phyloP scores from a whole-genome alignment of 2,113 vertebrate species.

The Ivindomyrus marchei region DNA sequence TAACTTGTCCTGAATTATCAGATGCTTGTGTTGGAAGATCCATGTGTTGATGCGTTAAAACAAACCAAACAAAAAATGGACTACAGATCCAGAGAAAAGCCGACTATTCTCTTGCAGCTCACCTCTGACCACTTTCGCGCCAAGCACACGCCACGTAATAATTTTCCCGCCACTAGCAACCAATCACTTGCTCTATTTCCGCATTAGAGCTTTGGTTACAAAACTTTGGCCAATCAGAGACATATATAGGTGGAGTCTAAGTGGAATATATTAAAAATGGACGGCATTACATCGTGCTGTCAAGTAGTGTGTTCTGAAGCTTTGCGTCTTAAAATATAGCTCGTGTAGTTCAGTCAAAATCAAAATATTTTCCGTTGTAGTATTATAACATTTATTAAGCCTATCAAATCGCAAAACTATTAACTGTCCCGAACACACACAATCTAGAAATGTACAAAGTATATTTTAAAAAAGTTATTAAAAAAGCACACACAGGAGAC shows the following conservation, averaged over 20 bases:
- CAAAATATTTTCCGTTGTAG: neutral
- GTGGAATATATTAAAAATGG: constrained; percentile 21
- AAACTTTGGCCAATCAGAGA: constrained; percentile 30
- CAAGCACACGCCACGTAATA: constrained; percentile 56
- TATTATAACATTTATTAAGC: neutral
- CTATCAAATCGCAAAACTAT: neutral
- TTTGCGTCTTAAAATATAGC: neutral
- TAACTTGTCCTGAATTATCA: constrained; percentile 60
- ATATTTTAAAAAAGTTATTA: neutral
- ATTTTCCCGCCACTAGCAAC: constrained; percentile 51
- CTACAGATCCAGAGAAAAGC: neutral
- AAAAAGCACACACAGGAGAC: neutral
- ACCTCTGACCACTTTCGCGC: constrained; percentile 63
- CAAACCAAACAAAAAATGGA: neutral
- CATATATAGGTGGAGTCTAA: neutral
- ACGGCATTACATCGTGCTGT: neutral
- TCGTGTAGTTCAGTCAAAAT: neutral
- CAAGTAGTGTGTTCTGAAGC: neutral
- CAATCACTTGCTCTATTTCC: constrained; percentile 37
- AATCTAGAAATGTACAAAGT: neutral
- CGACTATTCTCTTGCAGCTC: neutral
- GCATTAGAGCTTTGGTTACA: neutral
- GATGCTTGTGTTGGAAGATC: constrained; percentile 55
- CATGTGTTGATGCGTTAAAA: constrained; percentile 43
- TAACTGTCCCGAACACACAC: neutral